Base-by-base conservation (phyloP, 92 coral and sea anemone species). In the Porites rus region DNA sequence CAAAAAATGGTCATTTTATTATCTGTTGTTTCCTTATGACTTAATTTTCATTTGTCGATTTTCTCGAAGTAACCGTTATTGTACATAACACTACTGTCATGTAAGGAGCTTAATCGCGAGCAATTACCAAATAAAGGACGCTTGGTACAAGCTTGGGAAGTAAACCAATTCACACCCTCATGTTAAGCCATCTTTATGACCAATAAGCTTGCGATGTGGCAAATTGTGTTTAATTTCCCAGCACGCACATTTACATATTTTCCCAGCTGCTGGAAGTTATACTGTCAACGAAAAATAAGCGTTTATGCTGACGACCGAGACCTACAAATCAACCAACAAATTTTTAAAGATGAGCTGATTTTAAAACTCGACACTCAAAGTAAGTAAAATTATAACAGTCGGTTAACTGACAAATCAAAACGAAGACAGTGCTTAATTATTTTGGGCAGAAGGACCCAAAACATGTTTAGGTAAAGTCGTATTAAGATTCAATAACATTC, bases 201-300 rank as follows among this genome's bases (percentile, higher is more conserved):
- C 87, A 83, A 84, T 75, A 84, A 75, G 59, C 66, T 21, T 17
- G 14, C 82, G 56, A 25, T 21, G 51, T 51, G 50, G 63, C 13
- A 76, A 77, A 85, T 85, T 75, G 43, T 21, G 79, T 59, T 83
- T 31, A 83, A 83, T 74, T 80, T 83, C 79, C 73, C 17, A 50
- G 69, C 21, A 24, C 46, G 16, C 43, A 17, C 8, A 85, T 85
- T 76, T 65, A 76, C 88, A 85, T 76, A 85, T 69, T 28, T 66
- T 66, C 52, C 76, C 88, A 85, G 82, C 88, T 84, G 88, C 82
- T 38, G 38, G 78, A 63, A 51, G 25, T 31, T n/a, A 28, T 58
- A 58, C 65, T 14, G 71, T 72, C 50, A 31, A 31, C 53, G 65
- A 12, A 24, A 54, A 75, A 75, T 53, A 28, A 75, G 56, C 24